These are phyloP conservation scores for Acrossocheilus fasciatus DNA, from an alignment of 2,797 vertebrate species.

Conservation along the genomic window DNA sequence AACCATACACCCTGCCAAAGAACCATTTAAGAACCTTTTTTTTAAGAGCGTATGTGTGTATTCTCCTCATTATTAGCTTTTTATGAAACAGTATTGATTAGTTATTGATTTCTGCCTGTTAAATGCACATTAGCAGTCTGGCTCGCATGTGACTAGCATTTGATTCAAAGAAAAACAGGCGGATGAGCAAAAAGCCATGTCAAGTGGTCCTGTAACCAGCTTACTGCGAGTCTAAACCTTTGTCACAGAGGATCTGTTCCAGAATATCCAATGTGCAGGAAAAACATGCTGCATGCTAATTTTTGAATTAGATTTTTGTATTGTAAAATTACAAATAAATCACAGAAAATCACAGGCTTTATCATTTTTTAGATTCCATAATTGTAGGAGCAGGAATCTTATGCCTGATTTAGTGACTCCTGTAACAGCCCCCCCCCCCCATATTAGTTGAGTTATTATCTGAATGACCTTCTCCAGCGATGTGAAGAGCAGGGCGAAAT, in stretches of 20 bases:
- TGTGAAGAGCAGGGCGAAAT: constrained; percentile 17
- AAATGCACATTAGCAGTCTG: constrained; percentile 30
- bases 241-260: constrained; percentile 3
- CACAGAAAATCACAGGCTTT: constrained; percentile 1
- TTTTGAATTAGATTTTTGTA: not conserved
- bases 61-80: constrained; percentile 21
- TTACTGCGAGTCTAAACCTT: not conserved
- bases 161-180: constrained; percentile 6
- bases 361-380: constrained; percentile 12
- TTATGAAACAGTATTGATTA: constrained; percentile 16
- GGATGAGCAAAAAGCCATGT: not conserved
- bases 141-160: not conserved
- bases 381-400: not conserved
- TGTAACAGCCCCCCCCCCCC: constrained; percentile 11
- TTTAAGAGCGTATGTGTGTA: not conserved
- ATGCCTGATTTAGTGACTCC: not conserved
- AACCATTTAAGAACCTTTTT: too few species aligned
- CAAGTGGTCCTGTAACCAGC: not conserved
- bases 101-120: constrained; percentile 20
- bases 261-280: not conserved
- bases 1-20: too few species aligned
- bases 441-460: constrained; percentile 32
- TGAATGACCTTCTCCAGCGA: constrained; percentile 28
- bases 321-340: not conserved
- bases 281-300: not conserved